These are phyloP conservation scores for Tachycineta bicolor DNA, from an alignment of 2,113 vertebrate species.

Conservation along the genomic window DNA sequence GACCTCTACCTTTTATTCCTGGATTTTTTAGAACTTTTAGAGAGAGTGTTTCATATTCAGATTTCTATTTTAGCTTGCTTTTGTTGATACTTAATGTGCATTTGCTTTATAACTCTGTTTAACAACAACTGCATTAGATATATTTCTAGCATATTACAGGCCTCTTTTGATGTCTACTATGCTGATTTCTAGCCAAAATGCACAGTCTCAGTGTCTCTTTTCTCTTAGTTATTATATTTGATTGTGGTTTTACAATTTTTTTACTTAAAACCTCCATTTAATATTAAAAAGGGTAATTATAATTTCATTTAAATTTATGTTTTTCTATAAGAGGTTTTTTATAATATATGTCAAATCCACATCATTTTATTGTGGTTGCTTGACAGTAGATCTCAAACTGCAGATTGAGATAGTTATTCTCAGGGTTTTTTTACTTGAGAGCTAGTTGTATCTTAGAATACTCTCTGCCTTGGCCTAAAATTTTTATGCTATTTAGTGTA, in stretches of 20 bases:
- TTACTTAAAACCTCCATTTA: not conserved
- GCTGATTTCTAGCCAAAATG: not conserved
- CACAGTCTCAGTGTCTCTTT: not conserved
- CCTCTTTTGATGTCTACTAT: not conserved
- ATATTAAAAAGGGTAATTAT: not conserved
- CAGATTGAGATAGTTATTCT: not conserved
- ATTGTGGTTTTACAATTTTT: not conserved
- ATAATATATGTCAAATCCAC: not conserved
- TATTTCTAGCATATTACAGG: not conserved
- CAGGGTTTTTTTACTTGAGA: not conserved
- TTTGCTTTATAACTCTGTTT: not conserved
- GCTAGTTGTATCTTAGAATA: not conserved
- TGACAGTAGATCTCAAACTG: no score
- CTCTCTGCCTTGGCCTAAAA: not conserved
- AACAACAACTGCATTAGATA: not conserved
- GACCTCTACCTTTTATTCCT: not conserved
- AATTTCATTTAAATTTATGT: not conserved
- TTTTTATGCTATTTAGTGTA: not conserved
- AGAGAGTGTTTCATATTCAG: not conserved
- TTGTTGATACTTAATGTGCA: not conserved
- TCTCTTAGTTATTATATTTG: not conserved
- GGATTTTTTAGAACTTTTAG: not conserved
- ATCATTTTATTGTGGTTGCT: not conserved
- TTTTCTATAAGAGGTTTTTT: not conserved
- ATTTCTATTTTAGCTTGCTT: not conserved